Base-by-base conservation (phyloP, 2,113 vertebrate species). In the Dryoscopus gambensis region DNA sequence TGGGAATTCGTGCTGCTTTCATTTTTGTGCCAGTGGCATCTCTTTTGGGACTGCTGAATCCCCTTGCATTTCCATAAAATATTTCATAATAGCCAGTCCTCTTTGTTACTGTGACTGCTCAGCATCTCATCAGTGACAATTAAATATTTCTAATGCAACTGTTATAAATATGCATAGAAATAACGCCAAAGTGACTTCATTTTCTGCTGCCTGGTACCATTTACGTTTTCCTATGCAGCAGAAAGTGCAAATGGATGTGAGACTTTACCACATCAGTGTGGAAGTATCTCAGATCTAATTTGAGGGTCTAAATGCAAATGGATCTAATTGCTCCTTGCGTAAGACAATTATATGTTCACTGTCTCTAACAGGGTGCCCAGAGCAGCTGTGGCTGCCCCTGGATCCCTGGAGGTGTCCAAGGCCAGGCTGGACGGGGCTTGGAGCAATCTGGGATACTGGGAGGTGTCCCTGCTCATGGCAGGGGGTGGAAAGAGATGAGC, bases 361-460 rank as follows among this genome's bases (percentile, higher is more conserved):
- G 25, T 35, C 15, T 76, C 7, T 16, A 40, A 30, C 15, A 52
- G 10, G 11, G 1, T 39, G 7, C 37, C 33, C 44, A 44, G 60
- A 65, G 86, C 0, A 74, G 77, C 60, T 74, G 68, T 30, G 77
- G 60, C 39, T 75, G 87, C 20, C 77, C 52, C 44, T 57, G 78
- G 78, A 52, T 76, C 44, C 33, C 28, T 82, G 78, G 44, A 0
- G 46, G 28, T 75, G 69, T 0, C 69, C 62, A 53, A 46, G 37
- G 53, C 13, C 13, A 59, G 27, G 22, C 1, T 89, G 68, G 77
- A 52, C 0, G 0, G 33, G 23, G 16, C 11, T 82, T 4, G 69
- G 69, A 60, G 16, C 33, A n/a, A 0, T 4, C 39, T 68, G 78
- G 62, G 39, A 13, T 0, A 7, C 33, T 46, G 62, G 53, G 0